Evolutionary conservation across 1,140 invertebrate genomes (phyloP).

Genomic region (Callitettix versicolor): DNA sequence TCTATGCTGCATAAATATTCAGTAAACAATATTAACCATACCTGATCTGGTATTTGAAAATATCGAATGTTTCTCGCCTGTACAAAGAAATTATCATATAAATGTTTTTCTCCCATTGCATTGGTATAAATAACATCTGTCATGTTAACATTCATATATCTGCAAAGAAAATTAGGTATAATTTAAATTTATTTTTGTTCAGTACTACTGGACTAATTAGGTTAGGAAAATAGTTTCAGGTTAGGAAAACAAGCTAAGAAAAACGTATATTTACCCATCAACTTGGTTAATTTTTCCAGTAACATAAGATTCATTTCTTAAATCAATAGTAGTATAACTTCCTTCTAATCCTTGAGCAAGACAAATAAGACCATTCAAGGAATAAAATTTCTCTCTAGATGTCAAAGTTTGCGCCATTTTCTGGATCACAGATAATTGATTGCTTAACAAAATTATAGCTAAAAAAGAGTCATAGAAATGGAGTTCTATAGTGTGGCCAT

Average conservation of each 20-base stretch:
- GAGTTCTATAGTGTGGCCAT: too few relatives aligned
- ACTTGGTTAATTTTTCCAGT: slow-evolving; percentile 14
- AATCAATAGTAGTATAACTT: slow-evolving; percentile 14
- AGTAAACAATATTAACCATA: slow-evolving; percentile 37
- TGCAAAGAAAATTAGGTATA: slow-evolving; percentile 31
- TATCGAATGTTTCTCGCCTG: slow-evolving; percentile 51
- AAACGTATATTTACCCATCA: slow-evolving; percentile 10
- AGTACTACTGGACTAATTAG: not conserved
- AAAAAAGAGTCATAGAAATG: too few relatives aligned
- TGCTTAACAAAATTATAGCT: too few relatives aligned
- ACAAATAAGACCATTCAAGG: slow-evolving; percentile 18
- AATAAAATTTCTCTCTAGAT: slow-evolving; percentile 16
- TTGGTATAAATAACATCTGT: slow-evolving; percentile 45
- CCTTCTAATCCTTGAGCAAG: slow-evolving; percentile 13
- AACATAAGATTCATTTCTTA: slow-evolving; percentile 16
- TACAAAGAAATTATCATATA: slow-evolving; percentile 45
- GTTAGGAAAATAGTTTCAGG: too few relatives aligned
- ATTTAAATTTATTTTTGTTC: not conserved
- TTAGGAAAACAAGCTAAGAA: not conserved
- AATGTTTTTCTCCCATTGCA: slow-evolving; percentile 36
- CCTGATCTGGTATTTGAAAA: slow-evolving; percentile 51
- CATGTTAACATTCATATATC: slow-evolving; percentile 57
- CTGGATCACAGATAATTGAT: too few relatives aligned
- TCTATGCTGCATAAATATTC: too few relatives aligned
- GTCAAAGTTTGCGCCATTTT: not conserved